Conservation (phyloP, 2,888 invertebrate genomes). For the Leucania comma region DNA sequence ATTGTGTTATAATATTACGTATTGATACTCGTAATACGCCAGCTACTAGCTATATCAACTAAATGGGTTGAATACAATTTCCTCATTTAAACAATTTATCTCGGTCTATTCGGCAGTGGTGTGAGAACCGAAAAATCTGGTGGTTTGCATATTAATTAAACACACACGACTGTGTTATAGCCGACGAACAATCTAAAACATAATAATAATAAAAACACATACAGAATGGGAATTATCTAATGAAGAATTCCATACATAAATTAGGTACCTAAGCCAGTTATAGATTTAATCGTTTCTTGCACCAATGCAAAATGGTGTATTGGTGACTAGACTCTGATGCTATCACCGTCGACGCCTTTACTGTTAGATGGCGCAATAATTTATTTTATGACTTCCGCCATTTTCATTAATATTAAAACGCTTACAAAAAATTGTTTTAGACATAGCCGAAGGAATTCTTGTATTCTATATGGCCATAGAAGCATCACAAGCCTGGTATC, state of each 20-base stretch:
- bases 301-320: constrained; percentile 30
- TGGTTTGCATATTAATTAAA: neutral
- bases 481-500: constrained; percentile 29
- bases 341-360: constrained; percentile 20
- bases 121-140: neutral
- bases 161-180: neutral
- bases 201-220: neutral
- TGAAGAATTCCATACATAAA: neutral
- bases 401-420: constrained; percentile 27
- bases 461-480: constrained; percentile 36
- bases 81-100: neutral
- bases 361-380: constrained; percentile 4
- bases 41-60: constrained; percentile 3
- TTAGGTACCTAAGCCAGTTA: neutral
- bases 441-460: constrained; percentile 18
- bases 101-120: neutral
- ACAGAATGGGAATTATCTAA: constrained; percentile 1
- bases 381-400: constrained; percentile 25
- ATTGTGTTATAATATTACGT: neutral
- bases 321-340: constrained; percentile 29
- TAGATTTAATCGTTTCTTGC: constrained; percentile 22
- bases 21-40: constrained; percentile 1
- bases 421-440: constrained; percentile 19
- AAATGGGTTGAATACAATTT: neutral
- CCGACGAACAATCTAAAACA: neutral